Evolutionary conservation across 2,113 vertebrate species (phyloP).

Genomic region (Nestor notabilis): DNA sequence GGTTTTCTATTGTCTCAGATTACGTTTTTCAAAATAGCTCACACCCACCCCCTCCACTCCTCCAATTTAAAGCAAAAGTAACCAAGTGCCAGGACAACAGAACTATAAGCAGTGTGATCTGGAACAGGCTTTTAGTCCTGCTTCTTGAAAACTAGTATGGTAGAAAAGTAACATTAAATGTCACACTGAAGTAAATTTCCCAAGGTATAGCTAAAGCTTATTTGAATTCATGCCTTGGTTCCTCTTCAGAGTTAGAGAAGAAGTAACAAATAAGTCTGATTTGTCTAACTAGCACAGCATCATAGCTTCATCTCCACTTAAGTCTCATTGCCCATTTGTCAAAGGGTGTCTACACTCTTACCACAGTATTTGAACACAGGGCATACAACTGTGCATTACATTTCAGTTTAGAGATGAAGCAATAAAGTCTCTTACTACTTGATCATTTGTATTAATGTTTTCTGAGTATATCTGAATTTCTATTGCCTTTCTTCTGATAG

Average conservation of each 20-base stretch:
- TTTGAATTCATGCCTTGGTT: not conserved
- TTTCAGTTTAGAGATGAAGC: not conserved
- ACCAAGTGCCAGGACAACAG: not conserved
- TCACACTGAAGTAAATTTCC: not conserved
- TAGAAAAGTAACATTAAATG: not conserved
- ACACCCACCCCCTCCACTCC: fast-evolving
- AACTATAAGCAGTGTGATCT: not conserved
- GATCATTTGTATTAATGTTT: not conserved
- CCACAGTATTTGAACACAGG: not conserved
- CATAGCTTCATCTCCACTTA: not conserved
- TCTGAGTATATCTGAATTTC: not conserved
- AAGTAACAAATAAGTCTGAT: not conserved
- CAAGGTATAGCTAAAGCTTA: not conserved
- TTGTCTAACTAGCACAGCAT: not conserved
- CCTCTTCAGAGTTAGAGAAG: not conserved
- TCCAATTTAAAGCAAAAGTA: not conserved
- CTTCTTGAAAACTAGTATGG: not conserved
- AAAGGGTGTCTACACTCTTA: not conserved
- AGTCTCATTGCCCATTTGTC: not conserved
- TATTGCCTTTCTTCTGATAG: not conserved
- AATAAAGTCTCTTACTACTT: not conserved
- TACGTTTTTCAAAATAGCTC: not conserved
- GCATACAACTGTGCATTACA: not conserved
- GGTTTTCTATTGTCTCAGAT: not conserved
- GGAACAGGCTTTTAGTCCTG: not conserved